Evolutionary conservation across 2,888 invertebrate genomes (phyloP).

Genomic region (Oasisia sp.): DNA sequence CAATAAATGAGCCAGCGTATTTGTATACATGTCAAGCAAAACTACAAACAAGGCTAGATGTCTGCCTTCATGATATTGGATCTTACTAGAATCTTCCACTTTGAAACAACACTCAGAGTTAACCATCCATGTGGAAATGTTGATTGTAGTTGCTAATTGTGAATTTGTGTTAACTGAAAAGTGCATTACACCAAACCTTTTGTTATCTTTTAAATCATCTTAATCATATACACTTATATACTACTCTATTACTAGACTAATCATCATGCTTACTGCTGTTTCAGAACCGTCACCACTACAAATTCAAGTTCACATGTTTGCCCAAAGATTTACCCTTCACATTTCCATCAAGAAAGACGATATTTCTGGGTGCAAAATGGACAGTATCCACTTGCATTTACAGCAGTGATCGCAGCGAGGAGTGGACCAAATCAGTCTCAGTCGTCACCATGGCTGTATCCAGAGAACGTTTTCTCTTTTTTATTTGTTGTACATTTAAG

Average conservation of each 20-base stretch:
- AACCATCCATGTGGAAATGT: too few relatives aligned
- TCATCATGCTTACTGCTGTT: neutral
- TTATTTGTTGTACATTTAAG: neutral
- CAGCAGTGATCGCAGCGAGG: neutral
- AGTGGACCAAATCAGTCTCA: neutral
- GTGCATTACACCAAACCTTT: too few relatives aligned
- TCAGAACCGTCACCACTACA: neutral
- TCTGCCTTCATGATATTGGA: too few relatives aligned
- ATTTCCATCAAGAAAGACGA: constrained; percentile 13
- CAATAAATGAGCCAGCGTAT: too few relatives aligned
- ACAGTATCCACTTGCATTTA: neutral
- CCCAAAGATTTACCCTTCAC: neutral
- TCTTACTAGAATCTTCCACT: too few relatives aligned
- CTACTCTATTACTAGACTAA: neutral
- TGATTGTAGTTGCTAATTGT: too few relatives aligned
- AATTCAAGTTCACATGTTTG: neutral
- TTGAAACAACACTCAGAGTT: too few relatives aligned
- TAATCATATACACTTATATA: neutral
- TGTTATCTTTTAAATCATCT: neutral
- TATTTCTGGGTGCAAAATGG: neutral
- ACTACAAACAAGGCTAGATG: too few relatives aligned
- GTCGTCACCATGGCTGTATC: neutral
- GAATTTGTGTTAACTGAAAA: too few relatives aligned
- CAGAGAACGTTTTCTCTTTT: neutral
- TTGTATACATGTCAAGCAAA: too few relatives aligned